phyloP scores from a whole-genome alignment of 2,888 invertebrate species.

The Caenorhabditis sp. region DNA sequence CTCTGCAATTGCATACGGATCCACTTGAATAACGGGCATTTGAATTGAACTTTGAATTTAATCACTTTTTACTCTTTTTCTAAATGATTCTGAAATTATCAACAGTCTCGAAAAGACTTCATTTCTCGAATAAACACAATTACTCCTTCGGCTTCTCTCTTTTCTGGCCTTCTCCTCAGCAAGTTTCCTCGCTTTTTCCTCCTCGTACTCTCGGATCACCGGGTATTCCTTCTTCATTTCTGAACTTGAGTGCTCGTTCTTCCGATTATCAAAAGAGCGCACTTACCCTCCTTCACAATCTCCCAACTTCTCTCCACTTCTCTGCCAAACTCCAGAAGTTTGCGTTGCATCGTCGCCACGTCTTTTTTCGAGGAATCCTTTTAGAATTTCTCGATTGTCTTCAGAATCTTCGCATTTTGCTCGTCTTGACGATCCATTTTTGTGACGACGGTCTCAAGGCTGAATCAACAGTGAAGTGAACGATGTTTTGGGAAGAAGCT shows the following conservation, averaged over 20 bases:
- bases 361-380: neutral
- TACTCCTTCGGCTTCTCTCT: neutral
- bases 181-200: neutral
- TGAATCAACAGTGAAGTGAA: too few species aligned
- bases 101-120: too few species aligned
- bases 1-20: constrained; percentile 31
- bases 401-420: neutral
- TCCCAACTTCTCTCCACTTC: neutral
- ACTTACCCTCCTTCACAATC: neutral
- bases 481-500: too few species aligned
- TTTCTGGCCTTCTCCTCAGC: neutral
- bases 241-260: neutral
- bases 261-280: neutral
- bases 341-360: neutral
- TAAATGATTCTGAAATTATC: too few species aligned
- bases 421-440: neutral
- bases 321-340: neutral
- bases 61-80: neutral
- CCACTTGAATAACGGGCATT: neutral
- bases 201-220: neutral
- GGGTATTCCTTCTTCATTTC: neutral
- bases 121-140: too few species aligned
- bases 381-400: neutral
- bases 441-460: neutral
- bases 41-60: too few species aligned